Evolutionary conservation across 2,113 vertebrate genomes (phyloP), one percentile per base, ranked within the genome.

Genomic region (Ammodytes dubius): DNA sequence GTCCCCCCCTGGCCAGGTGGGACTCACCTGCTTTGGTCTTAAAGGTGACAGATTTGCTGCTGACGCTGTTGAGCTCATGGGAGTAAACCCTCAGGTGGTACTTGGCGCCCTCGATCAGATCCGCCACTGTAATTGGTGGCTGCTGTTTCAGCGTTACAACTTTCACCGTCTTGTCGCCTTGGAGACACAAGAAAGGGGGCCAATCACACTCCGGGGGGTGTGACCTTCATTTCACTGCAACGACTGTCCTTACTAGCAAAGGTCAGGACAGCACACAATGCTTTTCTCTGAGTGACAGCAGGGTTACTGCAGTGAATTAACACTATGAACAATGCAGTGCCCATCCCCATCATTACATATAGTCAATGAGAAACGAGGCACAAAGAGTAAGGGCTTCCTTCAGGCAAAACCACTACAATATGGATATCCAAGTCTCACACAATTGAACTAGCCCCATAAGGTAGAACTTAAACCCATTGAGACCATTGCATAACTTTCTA

Each of bases 1-100:
- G 57, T 46, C 80, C 81, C 77, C 27, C 61, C 82, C 79, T 39
- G 43, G 67, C 64, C 88, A 83, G 87, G 82, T 75, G 85, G 85
- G 60, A 77, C 98, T 99, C 98, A 99, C 98, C 98, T 99, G 97
- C 87, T 93, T 96, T 97, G 93, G 97, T 99, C 94, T 98, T 96
- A 96, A 99, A 98, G 95, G 94, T 96, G 95, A 97, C 90, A 91
- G 91, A 80, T 73, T 96, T 90, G 96, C 97, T 98, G 92, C 95
- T 97, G 95, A 99, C 82, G 94, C 92, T 95, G 94, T 95, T 94
- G 94, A 96, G 95, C 92, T 97, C 96, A 89, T 95, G 95, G 94
- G 97, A 96, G 95, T 97, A 98, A 93, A 99, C 96, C 93, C 98
- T 96, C 94, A 99, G 95, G 63, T 96, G 95, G 95, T 99, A 99